These are phyloP conservation scores for Siderastrea radians DNA, from an alignment of 92 coral and sea anemone genomes.

Conservation along the genomic window DNA sequence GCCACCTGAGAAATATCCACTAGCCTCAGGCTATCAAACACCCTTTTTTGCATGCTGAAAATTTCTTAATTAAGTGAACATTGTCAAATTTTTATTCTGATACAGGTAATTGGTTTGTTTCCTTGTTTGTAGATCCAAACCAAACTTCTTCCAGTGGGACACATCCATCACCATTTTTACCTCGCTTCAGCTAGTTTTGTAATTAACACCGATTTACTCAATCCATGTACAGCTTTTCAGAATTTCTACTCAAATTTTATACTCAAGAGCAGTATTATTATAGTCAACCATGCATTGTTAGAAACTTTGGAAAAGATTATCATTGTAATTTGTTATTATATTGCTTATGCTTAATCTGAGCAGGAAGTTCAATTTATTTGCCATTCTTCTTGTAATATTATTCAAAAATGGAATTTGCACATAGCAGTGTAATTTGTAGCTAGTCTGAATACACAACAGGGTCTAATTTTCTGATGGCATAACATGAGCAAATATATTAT, in stretches of 20 bases:
- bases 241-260: constrained; percentile 44
- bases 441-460: no score
- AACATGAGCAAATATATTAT: no score
- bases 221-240: constrained; percentile 35
- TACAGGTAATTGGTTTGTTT: not conserved
- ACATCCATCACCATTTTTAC: constrained; percentile 81
- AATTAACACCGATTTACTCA: constrained; percentile 5
- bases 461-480: no score
- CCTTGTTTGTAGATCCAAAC: constrained; percentile 81
- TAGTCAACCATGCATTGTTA: constrained; percentile 4
- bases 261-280: constrained; percentile 7
- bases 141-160: constrained; percentile 73
- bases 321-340: not conserved
- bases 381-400: not conserved
- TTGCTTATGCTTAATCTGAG: not conserved
- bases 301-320: constrained; percentile 1
- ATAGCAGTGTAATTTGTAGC: not conserved
- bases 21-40: no score
- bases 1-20: no score
- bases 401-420: not conserved
- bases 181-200: constrained; percentile 71
- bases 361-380: not conserved
- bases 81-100: not conserved
- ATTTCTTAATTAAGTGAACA: no score
- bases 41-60: no score